phyloP scores from a whole-genome alignment of 2,888 invertebrate genomes.

The Abrostola tripartita region DNA sequence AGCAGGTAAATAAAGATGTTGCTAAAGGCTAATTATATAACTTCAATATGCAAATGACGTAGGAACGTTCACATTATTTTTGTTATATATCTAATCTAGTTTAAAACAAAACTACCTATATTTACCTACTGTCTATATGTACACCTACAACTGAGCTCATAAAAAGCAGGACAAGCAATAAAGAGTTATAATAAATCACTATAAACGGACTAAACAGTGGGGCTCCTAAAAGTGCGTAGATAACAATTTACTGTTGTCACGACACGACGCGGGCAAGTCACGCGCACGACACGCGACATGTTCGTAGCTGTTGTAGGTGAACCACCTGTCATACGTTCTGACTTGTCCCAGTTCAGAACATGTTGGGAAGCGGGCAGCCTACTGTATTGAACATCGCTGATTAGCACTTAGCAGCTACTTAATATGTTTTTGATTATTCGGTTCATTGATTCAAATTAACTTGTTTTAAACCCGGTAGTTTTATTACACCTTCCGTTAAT shows the following conservation, averaged over 20 bases:
- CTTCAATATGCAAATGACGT: not conserved
- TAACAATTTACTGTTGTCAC: constrained; percentile 75
- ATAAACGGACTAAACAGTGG: constrained; percentile 64
- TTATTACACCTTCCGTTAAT: constrained; percentile 15
- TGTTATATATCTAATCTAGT: no score
- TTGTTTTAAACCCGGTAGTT: not conserved
- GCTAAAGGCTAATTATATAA: not conserved
- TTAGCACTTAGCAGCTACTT: constrained; percentile 23
- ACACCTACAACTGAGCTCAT: constrained; percentile 32
- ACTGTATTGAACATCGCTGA: constrained; percentile 28
- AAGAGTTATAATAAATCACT: constrained; percentile 72
- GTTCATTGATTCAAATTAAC: not conserved
- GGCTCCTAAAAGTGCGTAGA: constrained; percentile 72
- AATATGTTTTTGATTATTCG: not conserved
- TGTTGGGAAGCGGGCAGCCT: constrained; percentile 33
- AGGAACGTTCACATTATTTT: no score
- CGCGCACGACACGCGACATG: constrained; percentile 62
- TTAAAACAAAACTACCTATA: not conserved
- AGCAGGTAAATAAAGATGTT: constrained; percentile 5
- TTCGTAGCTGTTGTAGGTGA: constrained; percentile 32
- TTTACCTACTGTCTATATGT: constrained; percentile 24
- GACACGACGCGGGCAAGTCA: constrained; percentile 61
- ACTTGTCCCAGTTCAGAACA: constrained; percentile 37
- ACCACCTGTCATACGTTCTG: constrained; percentile 39
- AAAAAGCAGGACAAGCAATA: constrained; percentile 58